phyloP scores from a whole-genome alignment of 2,797 vertebrate genomes.

The Galago senegalensis region DNA sequence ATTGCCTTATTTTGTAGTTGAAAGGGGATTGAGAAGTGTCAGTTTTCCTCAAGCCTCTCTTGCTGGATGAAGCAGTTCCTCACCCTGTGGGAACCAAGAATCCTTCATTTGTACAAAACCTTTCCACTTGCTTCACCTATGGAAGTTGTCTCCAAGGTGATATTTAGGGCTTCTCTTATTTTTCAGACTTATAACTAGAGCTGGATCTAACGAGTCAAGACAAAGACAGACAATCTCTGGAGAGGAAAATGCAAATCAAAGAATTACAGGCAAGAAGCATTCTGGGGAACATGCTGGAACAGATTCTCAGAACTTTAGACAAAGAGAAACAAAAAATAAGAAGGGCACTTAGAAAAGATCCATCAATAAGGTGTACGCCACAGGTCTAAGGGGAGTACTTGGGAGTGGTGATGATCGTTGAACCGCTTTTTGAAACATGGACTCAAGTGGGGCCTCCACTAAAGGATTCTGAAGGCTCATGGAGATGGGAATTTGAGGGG shows the following conservation, averaged over 20 bases:
- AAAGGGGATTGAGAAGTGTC: neutral
- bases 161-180: neutral
- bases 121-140: neutral
- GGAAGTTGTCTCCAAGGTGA: neutral
- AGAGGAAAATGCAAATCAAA: neutral
- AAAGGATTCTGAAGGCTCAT: neutral
- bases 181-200: neutral
- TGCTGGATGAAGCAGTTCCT: neutral
- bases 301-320: neutral
- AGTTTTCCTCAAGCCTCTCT: neutral
- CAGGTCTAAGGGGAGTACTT: neutral
- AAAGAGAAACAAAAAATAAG: neutral
- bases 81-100: neutral
- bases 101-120: neutral
- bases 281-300: neutral
- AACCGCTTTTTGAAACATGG: neutral
- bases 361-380: no score
- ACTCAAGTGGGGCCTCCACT: no score
- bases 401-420: neutral
- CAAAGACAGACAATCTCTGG: neutral
- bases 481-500: neutral
- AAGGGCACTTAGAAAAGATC: neutral
- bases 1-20: neutral
- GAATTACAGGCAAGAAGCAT: neutral
- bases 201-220: neutral